Percentiles rank a stretch among this genome's conserved stretches.
Evolutionary conservation across 1,140 invertebrate genomes (phyloP).

Genomic region (Theocolax elegans): DNA sequence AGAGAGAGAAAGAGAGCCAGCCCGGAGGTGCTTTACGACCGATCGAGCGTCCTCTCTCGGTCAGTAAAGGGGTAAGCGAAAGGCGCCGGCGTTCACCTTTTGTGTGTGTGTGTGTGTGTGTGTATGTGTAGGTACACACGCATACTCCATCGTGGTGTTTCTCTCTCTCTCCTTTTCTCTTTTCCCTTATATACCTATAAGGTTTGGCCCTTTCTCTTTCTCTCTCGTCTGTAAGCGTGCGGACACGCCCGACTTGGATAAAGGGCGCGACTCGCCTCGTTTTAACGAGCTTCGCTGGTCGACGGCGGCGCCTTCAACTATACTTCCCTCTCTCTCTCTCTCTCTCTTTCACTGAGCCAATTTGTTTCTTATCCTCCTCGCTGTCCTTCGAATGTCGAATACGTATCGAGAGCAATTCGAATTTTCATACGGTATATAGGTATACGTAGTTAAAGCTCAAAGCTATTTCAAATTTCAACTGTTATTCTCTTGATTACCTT

Average conservation of each 20-base stretch:
- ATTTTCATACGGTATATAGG: too few relatives aligned
- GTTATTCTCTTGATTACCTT: too few relatives aligned
- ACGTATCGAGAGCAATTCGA: too few relatives aligned
- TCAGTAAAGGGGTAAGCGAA: slow-evolving; percentile 25
- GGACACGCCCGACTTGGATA: slow-evolving; percentile 25
- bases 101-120: too few relatives aligned
- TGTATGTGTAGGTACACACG: too few relatives aligned
- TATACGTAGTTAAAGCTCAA: too few relatives aligned
- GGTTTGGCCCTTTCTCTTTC: neutral
- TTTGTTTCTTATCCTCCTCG: slow-evolving; percentile 20
- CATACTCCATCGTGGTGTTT: too few relatives aligned
- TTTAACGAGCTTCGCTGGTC: slow-evolving; percentile 36
- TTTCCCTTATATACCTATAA: neutral
- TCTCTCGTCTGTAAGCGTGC: neutral
- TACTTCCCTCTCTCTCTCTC: slow-evolving; percentile 18
- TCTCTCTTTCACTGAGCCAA: slow-evolving; percentile 19
- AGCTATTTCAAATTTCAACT: too few relatives aligned
- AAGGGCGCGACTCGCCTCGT: slow-evolving; percentile 25
- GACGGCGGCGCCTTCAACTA: neutral
- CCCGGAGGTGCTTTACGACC: slow-evolving; percentile 49
- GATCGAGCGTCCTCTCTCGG: slow-evolving; percentile 34
- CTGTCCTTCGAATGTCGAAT: neutral
- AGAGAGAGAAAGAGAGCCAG: slow-evolving; percentile 43
- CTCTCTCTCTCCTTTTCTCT: neutral
- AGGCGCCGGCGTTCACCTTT: slow-evolving; percentile 48